Base-by-base conservation (phyloP, 2,888 invertebrate species). In the Agonopterix subpropinquella region DNA sequence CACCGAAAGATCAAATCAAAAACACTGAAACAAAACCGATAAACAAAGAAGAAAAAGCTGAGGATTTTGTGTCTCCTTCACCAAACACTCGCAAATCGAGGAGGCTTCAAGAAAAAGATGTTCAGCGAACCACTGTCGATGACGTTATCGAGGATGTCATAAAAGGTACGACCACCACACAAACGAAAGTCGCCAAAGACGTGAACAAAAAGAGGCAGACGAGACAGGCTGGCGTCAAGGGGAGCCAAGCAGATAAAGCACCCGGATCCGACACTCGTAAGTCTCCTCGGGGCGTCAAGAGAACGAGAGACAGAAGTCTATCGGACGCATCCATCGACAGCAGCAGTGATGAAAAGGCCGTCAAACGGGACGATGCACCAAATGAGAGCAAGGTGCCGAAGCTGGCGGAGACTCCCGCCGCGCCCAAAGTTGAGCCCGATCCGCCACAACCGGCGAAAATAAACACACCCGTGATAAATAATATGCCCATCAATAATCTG, bases 111-210 rank as follows among this genome's bases (percentile, higher is more conserved):
- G 95, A 95, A 69, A 92, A 93, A 67, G 95, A 94, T 65, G 92
- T 91, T 45, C 91, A 91, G 56, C 90, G 94, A 52, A 94, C 90
- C 53, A 94, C 95, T 1, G 92, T 96, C 8, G 97, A 98, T 70
- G 96, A 96, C 62, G 92, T 95, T 10, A 96, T 97, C 56, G 97
- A 98, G 59, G 96, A 97, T 67, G 96, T 96, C 0, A 92, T 96
- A 1, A 92, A 95, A 58, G 94, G 94, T 52, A 83, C 91, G 0
- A 62, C 67, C 7, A 68, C 54, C 10, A 28, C 28, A 28, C 65
- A 64, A 44, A 71, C 36, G 59, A 87, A 66, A 59, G 53, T 53
- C 28, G 76, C 53, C 11, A 79, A 75, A 51, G 79, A 80, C 15
- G 45, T 59, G 0, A 80, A 74, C 48, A 90, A 90, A 53, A 87